Evolutionary conservation across 2,888 invertebrate species (phyloP).

Genomic region (Drosophila kambysellisi): DNA sequence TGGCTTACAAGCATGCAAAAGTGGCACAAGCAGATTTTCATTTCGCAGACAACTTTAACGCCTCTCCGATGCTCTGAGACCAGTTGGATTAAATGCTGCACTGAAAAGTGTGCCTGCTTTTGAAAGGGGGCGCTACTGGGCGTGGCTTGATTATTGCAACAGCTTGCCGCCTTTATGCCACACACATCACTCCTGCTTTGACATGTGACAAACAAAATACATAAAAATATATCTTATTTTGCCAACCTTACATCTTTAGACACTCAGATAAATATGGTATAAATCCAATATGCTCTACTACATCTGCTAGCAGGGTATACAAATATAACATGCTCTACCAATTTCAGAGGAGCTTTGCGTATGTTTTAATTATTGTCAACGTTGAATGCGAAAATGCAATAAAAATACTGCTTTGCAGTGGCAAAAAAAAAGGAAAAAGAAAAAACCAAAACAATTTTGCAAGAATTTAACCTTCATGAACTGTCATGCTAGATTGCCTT

Average conservation of each 20-base stretch:
- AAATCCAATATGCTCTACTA: neutral
- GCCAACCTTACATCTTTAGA: neutral
- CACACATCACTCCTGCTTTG: neutral
- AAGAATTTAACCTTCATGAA: constrained; percentile 77
- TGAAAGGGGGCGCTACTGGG: neutral
- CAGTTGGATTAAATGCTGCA: neutral
- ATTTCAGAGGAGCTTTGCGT: constrained; percentile 48
- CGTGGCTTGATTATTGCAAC: neutral
- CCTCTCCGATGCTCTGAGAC: neutral
- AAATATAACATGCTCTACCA: constrained; percentile 59
- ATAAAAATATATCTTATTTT: neutral
- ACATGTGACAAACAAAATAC: neutral
- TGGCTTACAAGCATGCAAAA: constrained; percentile 38
- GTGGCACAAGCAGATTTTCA: neutral
- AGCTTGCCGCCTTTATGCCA: no score
- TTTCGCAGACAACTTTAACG: neutral
- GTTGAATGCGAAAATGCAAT: constrained; percentile 27
- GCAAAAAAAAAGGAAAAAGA: neutral
- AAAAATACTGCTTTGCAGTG: neutral
- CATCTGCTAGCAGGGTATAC: neutral
- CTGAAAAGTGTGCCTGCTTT: neutral
- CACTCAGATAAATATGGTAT: neutral
- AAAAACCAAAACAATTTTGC: constrained; percentile 60
- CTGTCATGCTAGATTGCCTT: constrained; percentile 75
- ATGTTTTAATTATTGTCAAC: constrained; percentile 67